These are phyloP conservation scores for Malurus leucopterus DNA, from an alignment of 2,797 vertebrate genomes.

Conservation along the genomic window DNA sequence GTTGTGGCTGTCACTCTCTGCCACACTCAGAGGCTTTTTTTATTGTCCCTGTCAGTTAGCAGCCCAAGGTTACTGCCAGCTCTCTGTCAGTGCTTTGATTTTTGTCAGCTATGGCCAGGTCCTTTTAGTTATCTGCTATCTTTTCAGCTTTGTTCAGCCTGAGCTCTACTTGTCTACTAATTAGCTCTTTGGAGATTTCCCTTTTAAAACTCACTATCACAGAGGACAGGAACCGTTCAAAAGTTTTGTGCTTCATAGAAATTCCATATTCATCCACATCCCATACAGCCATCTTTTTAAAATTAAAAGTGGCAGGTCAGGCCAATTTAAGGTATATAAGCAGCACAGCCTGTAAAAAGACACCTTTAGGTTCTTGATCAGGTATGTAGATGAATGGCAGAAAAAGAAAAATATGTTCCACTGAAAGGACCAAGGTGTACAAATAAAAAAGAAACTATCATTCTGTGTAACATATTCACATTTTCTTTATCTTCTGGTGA, in stretches of 20 bases:
- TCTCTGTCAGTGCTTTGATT: conserved; percentile 89
- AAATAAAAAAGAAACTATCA: conserved; percentile 72
- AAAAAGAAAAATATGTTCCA: conserved; percentile 45
- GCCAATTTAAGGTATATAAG: conserved; percentile 81
- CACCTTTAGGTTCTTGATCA: conserved; percentile 71
- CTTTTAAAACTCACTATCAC: conserved; percentile 89
- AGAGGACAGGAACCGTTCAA: conserved; percentile 83
- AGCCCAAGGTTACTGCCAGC: conserved; percentile 87
- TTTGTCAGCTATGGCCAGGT: conserved; percentile 91
- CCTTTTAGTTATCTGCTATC: conserved; percentile 84
- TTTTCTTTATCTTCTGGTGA: conserved; percentile 96
- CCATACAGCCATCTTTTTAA: conserved; percentile 73
- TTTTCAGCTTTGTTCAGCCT: conserved; percentile 92
- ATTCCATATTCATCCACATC: conserved; percentile 81
- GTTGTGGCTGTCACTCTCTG: conserved; percentile 73
- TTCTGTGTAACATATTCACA: conserved; percentile 84
- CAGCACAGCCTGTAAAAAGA: conserved; percentile 52
- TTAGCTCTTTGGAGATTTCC: conserved; percentile 99
- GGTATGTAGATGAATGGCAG: conserved; percentile 73
- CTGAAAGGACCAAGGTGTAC: conserved; percentile 62
- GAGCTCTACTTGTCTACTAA: conserved; percentile 94
- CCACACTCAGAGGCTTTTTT: conserved; percentile 79
- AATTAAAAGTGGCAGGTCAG: conserved; percentile 83
- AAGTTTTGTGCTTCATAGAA: conserved; percentile 83
- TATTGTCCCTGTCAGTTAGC: conserved; percentile 92